A percentile compares a stretch with the other conserved stretches of the same genome.
These are phyloP conservation scores for Thecocarcelia acutangulata DNA, from an alignment of 2,888 invertebrate genomes.

Conservation along the genomic window DNA sequence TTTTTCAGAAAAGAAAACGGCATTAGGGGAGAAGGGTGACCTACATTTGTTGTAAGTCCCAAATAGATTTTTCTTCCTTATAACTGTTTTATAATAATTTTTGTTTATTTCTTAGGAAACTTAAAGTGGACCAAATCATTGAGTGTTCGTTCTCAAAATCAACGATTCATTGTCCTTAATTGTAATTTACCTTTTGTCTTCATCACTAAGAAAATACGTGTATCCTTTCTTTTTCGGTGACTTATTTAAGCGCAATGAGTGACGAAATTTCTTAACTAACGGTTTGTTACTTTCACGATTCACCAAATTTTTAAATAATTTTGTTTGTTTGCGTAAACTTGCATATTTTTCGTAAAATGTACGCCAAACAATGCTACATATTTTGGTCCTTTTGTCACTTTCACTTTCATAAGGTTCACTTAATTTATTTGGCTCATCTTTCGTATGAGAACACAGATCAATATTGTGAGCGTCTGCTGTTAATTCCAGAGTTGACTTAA, in stretches of 20 bases:
- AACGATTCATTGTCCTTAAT: no score
- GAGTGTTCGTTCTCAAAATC: no score
- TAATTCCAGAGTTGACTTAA: conserved; percentile 62
- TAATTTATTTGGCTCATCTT: conserved; percentile 26
- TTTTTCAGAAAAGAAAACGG: no score
- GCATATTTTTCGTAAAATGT: conserved; percentile 73
- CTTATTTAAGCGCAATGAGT: conserved; percentile 76
- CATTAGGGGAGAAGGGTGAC: no score
- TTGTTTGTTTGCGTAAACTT: conserved; percentile 70
- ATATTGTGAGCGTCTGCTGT: conserved; percentile 28
- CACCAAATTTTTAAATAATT: conserved; percentile 69
- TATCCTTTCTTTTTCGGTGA: conserved; percentile 76
- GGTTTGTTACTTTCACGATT: conserved; percentile 75
- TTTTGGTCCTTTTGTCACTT: conserved; percentile 52
- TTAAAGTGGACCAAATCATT: no score
- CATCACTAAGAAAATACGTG: conserved; percentile 74
- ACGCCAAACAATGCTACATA: conserved; percentile 75
- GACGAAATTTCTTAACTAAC: conserved; percentile 75
- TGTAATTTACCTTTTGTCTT: conserved; percentile 75
- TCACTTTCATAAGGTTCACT: conserved; percentile 22
- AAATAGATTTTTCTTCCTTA: no score
- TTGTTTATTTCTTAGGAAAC: no score
- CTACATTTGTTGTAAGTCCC: no score
- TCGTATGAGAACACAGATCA: conserved; percentile 8
- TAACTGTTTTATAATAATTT: no score